phyloP scores from a whole-genome alignment of 2,888 invertebrate genomes.

The Lepidonotus clava region DNA sequence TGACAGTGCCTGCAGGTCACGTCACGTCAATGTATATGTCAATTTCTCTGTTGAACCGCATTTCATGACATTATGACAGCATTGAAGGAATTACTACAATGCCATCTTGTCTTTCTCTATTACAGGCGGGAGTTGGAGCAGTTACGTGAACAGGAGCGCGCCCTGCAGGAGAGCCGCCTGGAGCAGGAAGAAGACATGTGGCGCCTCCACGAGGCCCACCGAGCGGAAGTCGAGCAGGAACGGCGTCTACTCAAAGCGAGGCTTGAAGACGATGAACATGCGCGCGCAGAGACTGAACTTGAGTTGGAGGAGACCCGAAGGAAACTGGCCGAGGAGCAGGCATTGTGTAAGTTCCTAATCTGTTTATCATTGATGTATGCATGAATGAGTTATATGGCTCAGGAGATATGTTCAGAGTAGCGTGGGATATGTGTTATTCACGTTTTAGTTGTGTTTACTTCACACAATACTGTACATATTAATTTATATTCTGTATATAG shows the following conservation, averaged over 20 bases:
- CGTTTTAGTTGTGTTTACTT: too few relatives aligned
- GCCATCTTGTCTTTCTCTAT: neutral
- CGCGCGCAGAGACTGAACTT: constrained; percentile 50
- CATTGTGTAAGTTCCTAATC: constrained; percentile 43
- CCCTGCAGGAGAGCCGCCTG: constrained; percentile 36
- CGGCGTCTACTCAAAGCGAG: neutral
- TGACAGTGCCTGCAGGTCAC: too few relatives aligned
- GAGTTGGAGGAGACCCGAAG: constrained; percentile 54
- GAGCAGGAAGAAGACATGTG: constrained; percentile 59
- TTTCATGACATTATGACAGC: too few relatives aligned
- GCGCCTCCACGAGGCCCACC: constrained; percentile 54
- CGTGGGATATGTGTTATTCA: too few relatives aligned
- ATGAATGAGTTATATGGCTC: too few relatives aligned
- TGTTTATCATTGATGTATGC: too few relatives aligned
- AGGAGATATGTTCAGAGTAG: too few relatives aligned
- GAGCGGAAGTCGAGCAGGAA: constrained; percentile 12
- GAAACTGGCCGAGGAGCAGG: constrained; percentile 50
- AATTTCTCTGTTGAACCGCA: too few relatives aligned
- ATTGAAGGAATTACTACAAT: too few relatives aligned
- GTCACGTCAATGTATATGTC: too few relatives aligned
- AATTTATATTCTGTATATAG: too few relatives aligned
- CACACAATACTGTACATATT: too few relatives aligned
- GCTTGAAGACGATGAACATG: neutral
- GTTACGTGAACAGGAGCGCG: constrained; percentile 35
- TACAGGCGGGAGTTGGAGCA: constrained; percentile 56